Base-by-base conservation (phyloP, 2,113 vertebrate genomes). In the Solea solea region DNA sequence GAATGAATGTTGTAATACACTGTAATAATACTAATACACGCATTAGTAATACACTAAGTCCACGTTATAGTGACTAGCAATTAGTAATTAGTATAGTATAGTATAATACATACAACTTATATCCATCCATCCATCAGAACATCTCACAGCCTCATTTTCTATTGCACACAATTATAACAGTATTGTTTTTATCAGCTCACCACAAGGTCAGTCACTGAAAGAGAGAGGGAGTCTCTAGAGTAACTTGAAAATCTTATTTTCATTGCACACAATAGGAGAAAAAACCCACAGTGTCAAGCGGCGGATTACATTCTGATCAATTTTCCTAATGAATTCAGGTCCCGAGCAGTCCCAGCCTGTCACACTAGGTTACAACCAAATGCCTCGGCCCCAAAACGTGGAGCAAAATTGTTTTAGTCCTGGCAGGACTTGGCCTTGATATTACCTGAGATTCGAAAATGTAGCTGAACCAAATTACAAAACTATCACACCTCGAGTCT, bases 281-380 rank as follows among this genome's bases (percentile, higher is more conserved):
- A 59, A 78, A 85, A 65, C 82, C 70, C 69, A 74, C 65, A 41
- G 61, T 55, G 79, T 80, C 34, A 69, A 57, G 27, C 65, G 51
- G 64, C 51, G 66, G 63, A 79, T 76, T 72, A 78, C 63, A 82
- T 66, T 76, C 53, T 78, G 61, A 85, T 85, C 63, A 70, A 78
- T 89, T 84, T 69, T 74, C 61, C 66, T 69, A 87, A 85, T 85
- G 14, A 82, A 85, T 81, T 74, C 72, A 78, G 78, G 65, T 58
- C 57, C 40, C 44, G 12, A 13, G 1, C 44, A 13, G 44, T 13
- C 44, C 61, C 59, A 64, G 69, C 70, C 60, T 82, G 70, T 83
- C 84, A 84, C 59, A 70, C 2, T 13, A 44, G 64, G 67, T 80
- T 75, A 76, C 56, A 70, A 65, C 39, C 74, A 65, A 58, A 64